These are phyloP conservation scores for Ptyas mucosa DNA, from an alignment of 2,113 vertebrate genomes.

Conservation along the genomic window DNA sequence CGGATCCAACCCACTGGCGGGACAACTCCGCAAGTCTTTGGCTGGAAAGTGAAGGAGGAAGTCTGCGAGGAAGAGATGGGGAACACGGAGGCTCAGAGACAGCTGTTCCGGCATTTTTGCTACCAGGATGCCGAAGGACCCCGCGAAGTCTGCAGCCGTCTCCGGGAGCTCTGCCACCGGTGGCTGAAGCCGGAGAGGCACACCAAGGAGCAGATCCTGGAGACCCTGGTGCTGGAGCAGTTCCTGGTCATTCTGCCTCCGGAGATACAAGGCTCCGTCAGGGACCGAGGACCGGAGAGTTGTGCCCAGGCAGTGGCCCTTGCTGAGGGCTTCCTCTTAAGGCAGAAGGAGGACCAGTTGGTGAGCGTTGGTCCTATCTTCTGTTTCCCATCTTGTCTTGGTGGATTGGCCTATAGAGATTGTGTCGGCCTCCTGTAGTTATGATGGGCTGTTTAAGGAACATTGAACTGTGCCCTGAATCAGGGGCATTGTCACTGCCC, in stretches of 20 bases:
- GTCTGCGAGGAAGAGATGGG: not conserved
- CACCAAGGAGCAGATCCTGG: constrained; percentile 58
- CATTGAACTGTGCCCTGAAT: not conserved
- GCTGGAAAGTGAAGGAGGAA: constrained; percentile 8
- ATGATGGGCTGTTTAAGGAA: not conserved
- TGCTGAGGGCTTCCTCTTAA: constrained; percentile 40
- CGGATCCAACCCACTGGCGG: not conserved
- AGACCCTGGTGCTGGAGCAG: constrained; percentile 49
- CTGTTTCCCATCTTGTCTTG: not conserved
- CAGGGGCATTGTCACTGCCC: not conserved
- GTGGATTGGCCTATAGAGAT: not conserved
- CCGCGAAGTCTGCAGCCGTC: constrained; percentile 20
- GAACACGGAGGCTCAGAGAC: constrained; percentile 19
- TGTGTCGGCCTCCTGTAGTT: not conserved
- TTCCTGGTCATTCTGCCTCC: constrained; percentile 51
- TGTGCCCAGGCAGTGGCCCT: constrained; percentile 46
- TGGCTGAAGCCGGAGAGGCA: constrained; percentile 49
- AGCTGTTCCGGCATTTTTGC: constrained; percentile 49
- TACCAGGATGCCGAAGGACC: constrained; percentile 48
- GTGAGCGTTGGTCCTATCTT: not conserved
- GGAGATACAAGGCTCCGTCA: constrained; percentile 56
- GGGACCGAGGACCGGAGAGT: constrained; percentile 34
- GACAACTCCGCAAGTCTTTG: not conserved
- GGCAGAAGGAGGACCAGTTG: constrained; percentile 28
- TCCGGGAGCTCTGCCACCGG: constrained; percentile 58